Evolutionary conservation across 2,113 vertebrate genomes (phyloP).

Genomic region (Neomonachus schauinslandi): DNA sequence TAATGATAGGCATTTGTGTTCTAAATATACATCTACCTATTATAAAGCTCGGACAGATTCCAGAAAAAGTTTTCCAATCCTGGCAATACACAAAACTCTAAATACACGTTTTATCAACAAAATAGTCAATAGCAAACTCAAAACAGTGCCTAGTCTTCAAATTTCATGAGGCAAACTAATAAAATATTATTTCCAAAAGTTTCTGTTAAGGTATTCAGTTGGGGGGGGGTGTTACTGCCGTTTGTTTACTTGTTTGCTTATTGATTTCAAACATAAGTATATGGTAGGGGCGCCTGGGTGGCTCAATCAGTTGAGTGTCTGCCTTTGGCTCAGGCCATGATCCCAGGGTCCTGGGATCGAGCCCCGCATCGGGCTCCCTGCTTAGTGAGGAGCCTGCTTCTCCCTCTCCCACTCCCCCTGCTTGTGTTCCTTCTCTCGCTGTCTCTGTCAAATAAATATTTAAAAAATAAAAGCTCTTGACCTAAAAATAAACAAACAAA

Average conservation of each 20-base stretch:
- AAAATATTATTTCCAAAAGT: constrained; percentile 34
- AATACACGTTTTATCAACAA: not conserved
- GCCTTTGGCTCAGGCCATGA: too few species aligned
- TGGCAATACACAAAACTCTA: constrained; percentile 44
- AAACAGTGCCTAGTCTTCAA: constrained; percentile 12
- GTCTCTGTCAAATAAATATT: too few species aligned
- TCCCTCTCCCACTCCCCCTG: too few species aligned
- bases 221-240: not conserved
- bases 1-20: constrained; percentile 17
- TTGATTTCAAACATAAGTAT: constrained; percentile 67
- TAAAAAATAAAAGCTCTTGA: too few species aligned
- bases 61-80: constrained; percentile 53
- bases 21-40: constrained; percentile 57
- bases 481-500: too few species aligned
- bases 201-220: constrained; percentile 15
- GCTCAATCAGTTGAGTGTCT: too few species aligned
- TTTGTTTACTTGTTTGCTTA: not conserved
- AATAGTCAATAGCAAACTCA: constrained; percentile 14
- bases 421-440: too few species aligned
- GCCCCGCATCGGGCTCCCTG: too few species aligned
- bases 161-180: constrained; percentile 43
- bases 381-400: too few species aligned
- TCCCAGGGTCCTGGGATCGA: too few species aligned
- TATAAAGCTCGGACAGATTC: constrained; percentile 58
- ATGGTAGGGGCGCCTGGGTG: constrained; percentile 5